Evolutionary conservation across 2,797 vertebrate genomes (phyloP).

Genomic region (Knipowitschia caucasica): DNA sequence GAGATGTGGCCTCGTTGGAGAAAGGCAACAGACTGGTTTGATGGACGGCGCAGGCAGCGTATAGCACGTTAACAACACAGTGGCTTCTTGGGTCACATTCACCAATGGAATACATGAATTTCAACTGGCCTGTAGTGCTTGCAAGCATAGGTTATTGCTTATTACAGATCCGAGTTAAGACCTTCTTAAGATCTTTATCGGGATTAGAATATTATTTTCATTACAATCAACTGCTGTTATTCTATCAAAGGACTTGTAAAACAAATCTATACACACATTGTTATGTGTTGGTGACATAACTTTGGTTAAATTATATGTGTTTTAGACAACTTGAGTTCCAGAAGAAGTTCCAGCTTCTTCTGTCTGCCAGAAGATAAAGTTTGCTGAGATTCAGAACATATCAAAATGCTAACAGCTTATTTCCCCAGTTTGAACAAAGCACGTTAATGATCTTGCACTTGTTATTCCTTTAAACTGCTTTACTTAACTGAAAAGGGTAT

Average conservation of each 20-base stretch:
- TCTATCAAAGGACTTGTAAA: neutral
- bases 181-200: neutral
- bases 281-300: no score
- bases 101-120: slow-evolving; percentile 64
- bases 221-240: neutral
- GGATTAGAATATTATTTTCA: neutral
- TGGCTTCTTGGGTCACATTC: neutral
- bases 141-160: slow-evolving; percentile 4
- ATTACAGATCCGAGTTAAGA: neutral
- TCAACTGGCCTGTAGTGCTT: neutral
- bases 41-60: slow-evolving; percentile 30
- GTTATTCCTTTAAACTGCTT: no score
- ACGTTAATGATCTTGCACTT: no score
- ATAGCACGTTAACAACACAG: slow-evolving; percentile 33
- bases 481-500: no score
- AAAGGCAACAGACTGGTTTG: slow-evolving; percentile 1
- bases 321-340: no score
- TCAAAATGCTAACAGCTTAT: no score
- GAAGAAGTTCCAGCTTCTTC: no score
- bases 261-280: no score
- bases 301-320: no score
- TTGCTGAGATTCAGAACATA: no score
- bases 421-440: no score
- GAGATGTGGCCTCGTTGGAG: slow-evolving; percentile 4
- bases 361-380: no score